Conservation (phyloP, 2,797 vertebrate genomes). For the Sorex maritimensis region DNA sequence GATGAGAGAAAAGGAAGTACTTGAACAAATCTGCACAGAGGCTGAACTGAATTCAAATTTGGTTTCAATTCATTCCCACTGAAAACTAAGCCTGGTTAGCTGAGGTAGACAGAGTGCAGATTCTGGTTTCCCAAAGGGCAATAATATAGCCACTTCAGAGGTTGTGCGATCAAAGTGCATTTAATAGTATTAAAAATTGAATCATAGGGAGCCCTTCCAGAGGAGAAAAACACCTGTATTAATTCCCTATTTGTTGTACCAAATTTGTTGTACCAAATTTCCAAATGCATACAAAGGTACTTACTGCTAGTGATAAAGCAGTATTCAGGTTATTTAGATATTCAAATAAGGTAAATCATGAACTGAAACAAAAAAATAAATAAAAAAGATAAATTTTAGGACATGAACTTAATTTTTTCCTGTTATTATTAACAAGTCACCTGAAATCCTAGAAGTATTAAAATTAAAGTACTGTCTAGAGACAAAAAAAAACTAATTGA, state of each 20-base stretch:
- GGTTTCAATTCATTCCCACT: not conserved
- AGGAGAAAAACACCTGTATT: not conserved
- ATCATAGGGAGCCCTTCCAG: not conserved
- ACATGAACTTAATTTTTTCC: conserved; percentile 49
- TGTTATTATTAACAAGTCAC: conserved; percentile 70
- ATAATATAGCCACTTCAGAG: conserved; percentile 38
- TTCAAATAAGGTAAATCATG: not conserved
- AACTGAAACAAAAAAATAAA: conserved; percentile 46
- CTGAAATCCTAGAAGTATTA: conserved; percentile 61
- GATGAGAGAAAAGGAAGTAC: not conserved
- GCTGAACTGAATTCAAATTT: not conserved
- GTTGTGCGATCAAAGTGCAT: not conserved
- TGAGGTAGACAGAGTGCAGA: conserved; percentile 69
- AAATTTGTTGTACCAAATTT: conserved; percentile 32
- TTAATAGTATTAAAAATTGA: conserved; percentile 33
- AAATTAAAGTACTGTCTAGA: conserved; percentile 7
- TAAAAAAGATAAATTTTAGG: conserved; percentile 45
- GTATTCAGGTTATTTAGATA: not conserved
- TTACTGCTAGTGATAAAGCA: conserved; percentile 36
- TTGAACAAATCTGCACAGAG: not conserved
- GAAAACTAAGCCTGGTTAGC: conserved; percentile 9
- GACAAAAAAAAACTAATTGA: conserved; percentile 65
- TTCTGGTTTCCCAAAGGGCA: conserved; percentile 47
- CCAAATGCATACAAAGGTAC: conserved; percentile 28
- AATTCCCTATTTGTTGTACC: conserved; percentile 13